Percentiles rank a stretch among this genome's conserved stretches.
phyloP scores from a whole-genome alignment of 92 coral and sea anemone species.

The Palythoa caribaeorum region DNA sequence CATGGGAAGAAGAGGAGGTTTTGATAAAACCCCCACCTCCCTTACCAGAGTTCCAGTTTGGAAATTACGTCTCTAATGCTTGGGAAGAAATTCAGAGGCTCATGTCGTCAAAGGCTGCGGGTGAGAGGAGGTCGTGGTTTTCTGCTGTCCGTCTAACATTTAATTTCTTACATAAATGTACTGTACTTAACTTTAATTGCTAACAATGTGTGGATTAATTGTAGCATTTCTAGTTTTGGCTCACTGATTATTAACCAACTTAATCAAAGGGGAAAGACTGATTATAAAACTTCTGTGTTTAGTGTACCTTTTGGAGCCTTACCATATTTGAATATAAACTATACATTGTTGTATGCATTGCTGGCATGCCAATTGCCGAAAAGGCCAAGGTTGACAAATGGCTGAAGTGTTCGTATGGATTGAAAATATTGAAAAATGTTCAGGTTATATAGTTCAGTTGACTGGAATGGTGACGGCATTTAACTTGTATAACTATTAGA shows the following conservation, averaged over 20 bases:
- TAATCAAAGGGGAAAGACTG: neutral
- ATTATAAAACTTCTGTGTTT: neutral
- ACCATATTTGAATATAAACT: no score
- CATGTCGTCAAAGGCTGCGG: slow-evolving; percentile 39
- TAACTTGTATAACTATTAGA: no score
- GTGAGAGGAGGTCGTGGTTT: slow-evolving; percentile 33
- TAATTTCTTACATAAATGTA: neutral
- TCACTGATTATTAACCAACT: neutral
- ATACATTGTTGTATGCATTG: no score
- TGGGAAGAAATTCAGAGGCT: slow-evolving; percentile 49
- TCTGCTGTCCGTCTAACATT: slow-evolving; percentile 20
- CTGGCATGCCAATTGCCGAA: no score
- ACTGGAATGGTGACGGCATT: no score
- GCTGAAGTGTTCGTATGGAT: no score
- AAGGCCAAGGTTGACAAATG: no score
- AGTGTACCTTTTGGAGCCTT: neutral
- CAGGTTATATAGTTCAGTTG: no score
- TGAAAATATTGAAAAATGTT: no score
- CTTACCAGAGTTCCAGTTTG: slow-evolving; percentile 48
- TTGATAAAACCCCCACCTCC: slow-evolving; percentile 50
- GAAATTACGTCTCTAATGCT: slow-evolving; percentile 48
- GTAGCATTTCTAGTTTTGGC: no score
- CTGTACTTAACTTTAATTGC: neutral
- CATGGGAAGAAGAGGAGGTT: slow-evolving; percentile 45
- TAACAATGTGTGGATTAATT: neutral